Evolutionary conservation across 2,797 vertebrate genomes (phyloP), one percentile per base, ranked within the genome.

Genomic region (Protonibea diacanthus): DNA sequence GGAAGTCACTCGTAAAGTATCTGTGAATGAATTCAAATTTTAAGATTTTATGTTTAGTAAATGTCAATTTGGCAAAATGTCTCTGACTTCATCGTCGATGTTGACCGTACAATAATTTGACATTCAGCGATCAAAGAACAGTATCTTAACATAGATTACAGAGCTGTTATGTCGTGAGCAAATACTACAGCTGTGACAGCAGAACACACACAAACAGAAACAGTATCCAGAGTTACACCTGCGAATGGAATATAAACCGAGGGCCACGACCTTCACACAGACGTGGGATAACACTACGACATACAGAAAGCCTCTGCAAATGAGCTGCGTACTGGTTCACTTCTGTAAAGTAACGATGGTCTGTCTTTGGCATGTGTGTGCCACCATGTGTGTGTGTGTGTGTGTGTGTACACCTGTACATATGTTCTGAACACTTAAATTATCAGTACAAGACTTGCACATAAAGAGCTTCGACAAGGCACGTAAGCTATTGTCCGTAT

Each of bases 381-480:
- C 88, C 86, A 59, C 56, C 8, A n/a, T n/a, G 6, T 55, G 40
- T 38, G 25, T 78, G 70, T 53, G 42, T 42, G 42, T 42, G 40
- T 42, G 42, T 44, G 4, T 52, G 51, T 38, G 29, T 81, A 65
- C 49, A 71, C 53, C 58, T 71, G 65, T 72, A 82, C 73, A 76
- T 68, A 49, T 74, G 67, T 23, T 79, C 75, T 45, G 53, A 85
- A 88, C 80, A 81, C 57, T 77, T 76, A 58, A 38, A 82, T 70
- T 13, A 84, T 82, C 61, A 78, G 80, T 71, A 90, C 85, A 62
- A 88, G 75, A 89, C 85, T 70, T 79, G 68, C 76, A 89, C 89
- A 90, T 59, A 77, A 71, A 88, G 80, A 89, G 89, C 86, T 86
- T 85, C 17, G 72, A 94, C 92, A 94, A 93, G 92, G 91, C 91